Percentiles rank a stretch among this genome's conserved stretches.
phyloP scores from a whole-genome alignment of 2,888 invertebrate species.

The Bursaphelenchus okinawaensis region DNA sequence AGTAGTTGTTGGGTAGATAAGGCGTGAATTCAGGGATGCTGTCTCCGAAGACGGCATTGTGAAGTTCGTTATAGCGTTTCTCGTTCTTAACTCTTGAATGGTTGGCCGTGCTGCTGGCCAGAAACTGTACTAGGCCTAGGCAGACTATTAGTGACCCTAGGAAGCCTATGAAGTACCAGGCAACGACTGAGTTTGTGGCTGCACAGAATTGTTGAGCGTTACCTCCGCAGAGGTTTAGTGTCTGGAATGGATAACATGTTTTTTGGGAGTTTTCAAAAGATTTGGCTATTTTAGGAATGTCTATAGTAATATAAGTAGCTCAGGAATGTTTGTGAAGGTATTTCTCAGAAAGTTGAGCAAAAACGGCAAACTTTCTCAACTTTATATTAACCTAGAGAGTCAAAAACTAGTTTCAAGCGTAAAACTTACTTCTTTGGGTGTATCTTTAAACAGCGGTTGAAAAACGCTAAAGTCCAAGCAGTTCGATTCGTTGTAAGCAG shows the following conservation, averaged over 20 bases:
- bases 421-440: constrained; percentile 36
- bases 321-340: too few species aligned
- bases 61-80: constrained; percentile 31
- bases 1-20: constrained; percentile 7
- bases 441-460: constrained; percentile 39
- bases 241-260: too few species aligned
- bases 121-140: constrained; percentile 69
- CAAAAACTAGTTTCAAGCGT: background rate
- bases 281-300: background rate
- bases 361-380: too few species aligned
- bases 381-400: background rate
- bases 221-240: constrained; percentile 49
- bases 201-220: constrained; percentile 55
- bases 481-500: constrained; percentile 58
- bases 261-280: constrained; percentile 5
- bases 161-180: constrained; percentile 42
- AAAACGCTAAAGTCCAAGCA: constrained; percentile 51
- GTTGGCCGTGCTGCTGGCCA: constrained; percentile 89
- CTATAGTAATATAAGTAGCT: too few species aligned
- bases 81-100: constrained; percentile 84
- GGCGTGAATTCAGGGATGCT: constrained; percentile 10
- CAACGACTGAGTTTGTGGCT: constrained; percentile 45
- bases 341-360: too few species aligned
- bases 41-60: constrained; percentile 23
- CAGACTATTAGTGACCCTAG: constrained; percentile 32